Evolutionary conservation across 2,113 vertebrate genomes (phyloP).

Genomic region (Malurus cyaneus): DNA sequence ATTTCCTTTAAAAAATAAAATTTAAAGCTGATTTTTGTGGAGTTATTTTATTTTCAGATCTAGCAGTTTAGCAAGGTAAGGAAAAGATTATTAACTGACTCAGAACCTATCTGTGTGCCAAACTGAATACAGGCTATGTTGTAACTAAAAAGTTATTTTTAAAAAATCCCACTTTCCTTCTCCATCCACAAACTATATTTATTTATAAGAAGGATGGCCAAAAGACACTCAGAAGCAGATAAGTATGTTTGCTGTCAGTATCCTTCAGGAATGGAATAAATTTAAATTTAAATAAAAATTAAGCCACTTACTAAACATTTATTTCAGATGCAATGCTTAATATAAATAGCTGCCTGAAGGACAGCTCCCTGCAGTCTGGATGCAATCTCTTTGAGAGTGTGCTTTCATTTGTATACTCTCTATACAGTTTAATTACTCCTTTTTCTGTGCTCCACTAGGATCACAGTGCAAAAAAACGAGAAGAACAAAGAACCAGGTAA

Average conservation of each 20-base stretch:
- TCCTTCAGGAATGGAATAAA: not conserved
- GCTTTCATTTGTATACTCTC: no score
- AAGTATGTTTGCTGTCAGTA: not conserved
- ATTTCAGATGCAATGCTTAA: not conserved
- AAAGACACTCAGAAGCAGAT: not conserved
- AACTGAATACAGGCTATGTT: not conserved
- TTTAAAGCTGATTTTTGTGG: not conserved
- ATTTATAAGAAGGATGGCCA: not conserved
- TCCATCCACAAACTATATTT: not conserved
- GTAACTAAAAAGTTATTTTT: not conserved
- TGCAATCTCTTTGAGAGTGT: not conserved
- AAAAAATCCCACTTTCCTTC: not conserved
- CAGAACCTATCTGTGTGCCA: not conserved
- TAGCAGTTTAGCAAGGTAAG: not conserved
- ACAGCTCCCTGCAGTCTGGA: not conserved
- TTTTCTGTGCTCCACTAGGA: not conserved
- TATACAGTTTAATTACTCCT: not conserved
- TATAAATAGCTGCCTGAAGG: not conserved
- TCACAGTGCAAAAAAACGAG: not conserved
- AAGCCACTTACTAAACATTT: not conserved
- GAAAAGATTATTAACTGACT: not conserved
- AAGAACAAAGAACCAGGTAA: not conserved
- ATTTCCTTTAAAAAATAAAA: not conserved
- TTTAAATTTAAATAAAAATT: not conserved
- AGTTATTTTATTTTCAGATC: not conserved